A percentile compares a stretch with the other conserved stretches of the same genome.
These are phyloP conservation scores for Leptopilina myrica DNA, from an alignment of 2,888 invertebrate species.

Conservation along the genomic window DNA sequence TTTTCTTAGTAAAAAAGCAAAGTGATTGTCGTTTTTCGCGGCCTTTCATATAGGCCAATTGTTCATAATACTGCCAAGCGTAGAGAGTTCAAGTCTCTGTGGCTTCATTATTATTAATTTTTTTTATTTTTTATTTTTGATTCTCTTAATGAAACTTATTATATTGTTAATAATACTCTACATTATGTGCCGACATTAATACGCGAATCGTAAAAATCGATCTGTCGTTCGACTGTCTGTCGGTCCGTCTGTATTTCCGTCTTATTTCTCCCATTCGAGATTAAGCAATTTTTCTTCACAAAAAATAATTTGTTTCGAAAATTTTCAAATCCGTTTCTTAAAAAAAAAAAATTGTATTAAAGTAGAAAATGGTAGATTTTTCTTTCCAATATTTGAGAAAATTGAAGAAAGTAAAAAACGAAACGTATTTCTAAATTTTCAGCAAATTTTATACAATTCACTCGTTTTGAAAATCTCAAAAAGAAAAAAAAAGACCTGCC, in stretches of 20 bases:
- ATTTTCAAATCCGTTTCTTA: background rate
- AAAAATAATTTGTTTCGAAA: background rate
- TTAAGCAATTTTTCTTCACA: conserved; percentile 7
- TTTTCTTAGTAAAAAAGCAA: conserved; percentile 57
- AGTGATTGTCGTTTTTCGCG: conserved; percentile 51
- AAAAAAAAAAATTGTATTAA: background rate
- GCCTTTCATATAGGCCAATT: conserved; percentile 60
- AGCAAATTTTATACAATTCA: conserved; percentile 43
- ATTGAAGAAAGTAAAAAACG: too few relatives aligned
- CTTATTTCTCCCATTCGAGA: conserved; percentile 26
- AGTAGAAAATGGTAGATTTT: too few relatives aligned
- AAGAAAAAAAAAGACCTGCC: conserved; percentile 50
- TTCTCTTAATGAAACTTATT: conserved; percentile 54
- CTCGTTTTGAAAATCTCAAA: conserved; percentile 44
- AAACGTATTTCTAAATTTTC: conserved; percentile 15
- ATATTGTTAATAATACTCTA: conserved; percentile 61
- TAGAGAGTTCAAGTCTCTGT: conserved; percentile 67
- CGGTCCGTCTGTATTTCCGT: conserved; percentile 41
- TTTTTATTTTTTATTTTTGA: conserved; percentile 28
- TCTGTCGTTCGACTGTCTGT: conserved; percentile 34
- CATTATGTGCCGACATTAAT: conserved; percentile 46
- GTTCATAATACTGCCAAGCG: conserved; percentile 74
- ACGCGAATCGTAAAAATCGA: conserved; percentile 45
- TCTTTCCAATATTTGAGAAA: background rate
- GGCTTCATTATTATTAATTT: conserved; percentile 48